Percentiles rank a stretch among this genome's conserved stretches.
These are phyloP conservation scores for Venturia canescens DNA, from an alignment of 1,140 invertebrate species.

Conservation along the genomic window DNA sequence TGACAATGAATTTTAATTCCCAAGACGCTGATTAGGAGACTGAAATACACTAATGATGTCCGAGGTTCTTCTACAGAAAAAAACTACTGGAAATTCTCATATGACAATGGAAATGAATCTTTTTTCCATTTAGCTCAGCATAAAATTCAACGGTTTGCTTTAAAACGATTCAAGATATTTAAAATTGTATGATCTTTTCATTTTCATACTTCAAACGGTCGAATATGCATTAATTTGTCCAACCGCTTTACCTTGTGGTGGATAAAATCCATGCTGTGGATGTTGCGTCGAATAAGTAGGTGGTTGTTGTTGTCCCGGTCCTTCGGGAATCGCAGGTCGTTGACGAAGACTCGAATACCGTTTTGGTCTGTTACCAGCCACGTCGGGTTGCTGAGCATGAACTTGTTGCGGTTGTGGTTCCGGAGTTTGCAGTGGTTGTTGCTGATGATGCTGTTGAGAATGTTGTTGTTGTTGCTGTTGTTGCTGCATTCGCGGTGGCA, in stretches of 20 bases:
- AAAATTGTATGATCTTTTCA: too few relatives aligned
- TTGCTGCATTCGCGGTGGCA: constrained; percentile 77
- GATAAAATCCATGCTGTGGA: constrained; percentile 65
- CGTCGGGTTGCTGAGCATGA: constrained; percentile 65
- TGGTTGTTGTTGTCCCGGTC: constrained; percentile 64
- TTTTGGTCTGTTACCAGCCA: constrained; percentile 80
- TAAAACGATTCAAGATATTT: too few relatives aligned
- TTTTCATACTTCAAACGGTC: neutral
- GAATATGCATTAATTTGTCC: neutral
- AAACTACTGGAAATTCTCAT: neutral
- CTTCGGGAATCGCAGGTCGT: constrained; percentile 75
- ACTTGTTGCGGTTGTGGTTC: constrained; percentile 58
- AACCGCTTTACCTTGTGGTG: constrained; percentile 69
- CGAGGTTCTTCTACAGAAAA: too few relatives aligned
- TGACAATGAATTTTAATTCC: too few relatives aligned
- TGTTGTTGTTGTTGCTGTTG: constrained; percentile 65
- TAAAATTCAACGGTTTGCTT: too few relatives aligned
- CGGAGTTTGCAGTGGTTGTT: constrained; percentile 57
- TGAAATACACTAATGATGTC: too few relatives aligned
- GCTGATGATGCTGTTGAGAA: constrained; percentile 61
- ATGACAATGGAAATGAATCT: too few relatives aligned
- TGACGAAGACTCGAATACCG: constrained; percentile 86
- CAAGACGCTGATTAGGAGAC: too few relatives aligned
- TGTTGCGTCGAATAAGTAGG: constrained; percentile 63
- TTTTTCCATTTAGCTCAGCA: too few relatives aligned